Conservation (phyloP, 2,797 vertebrate genomes). For the Telmatherina bonti region DNA sequence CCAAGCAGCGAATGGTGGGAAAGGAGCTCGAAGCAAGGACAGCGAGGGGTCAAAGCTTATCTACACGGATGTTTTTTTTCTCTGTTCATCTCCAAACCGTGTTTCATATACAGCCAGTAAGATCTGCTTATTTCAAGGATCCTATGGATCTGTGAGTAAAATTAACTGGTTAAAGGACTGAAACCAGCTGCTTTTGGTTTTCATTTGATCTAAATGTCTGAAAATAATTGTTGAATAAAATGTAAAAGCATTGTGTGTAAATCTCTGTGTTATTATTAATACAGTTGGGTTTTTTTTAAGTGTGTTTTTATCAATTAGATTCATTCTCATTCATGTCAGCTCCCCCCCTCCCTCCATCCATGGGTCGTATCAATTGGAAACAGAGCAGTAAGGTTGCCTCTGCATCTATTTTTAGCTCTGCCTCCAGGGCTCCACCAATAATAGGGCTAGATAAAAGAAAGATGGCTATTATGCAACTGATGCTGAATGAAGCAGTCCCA, state of each 20-base stretch:
- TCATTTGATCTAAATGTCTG: background rate
- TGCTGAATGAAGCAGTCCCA: slow-evolving; percentile 63
- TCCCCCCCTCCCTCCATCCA: background rate
- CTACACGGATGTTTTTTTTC: background rate
- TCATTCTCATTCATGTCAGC: background rate
- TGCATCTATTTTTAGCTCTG: slow-evolving; percentile 69
- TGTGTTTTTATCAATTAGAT: slow-evolving; percentile 15
- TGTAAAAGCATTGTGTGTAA: background rate
- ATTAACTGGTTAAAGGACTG: background rate
- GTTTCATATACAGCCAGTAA: background rate
- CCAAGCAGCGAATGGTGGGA: background rate
- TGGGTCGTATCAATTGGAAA: slow-evolving; percentile 56
- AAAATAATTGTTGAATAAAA: background rate
- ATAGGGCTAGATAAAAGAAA: slow-evolving; percentile 70
- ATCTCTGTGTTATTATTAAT: background rate
- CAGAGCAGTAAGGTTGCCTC: slow-evolving; percentile 40
- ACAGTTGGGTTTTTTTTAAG: background rate
- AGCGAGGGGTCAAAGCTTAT: slow-evolving; percentile 2
- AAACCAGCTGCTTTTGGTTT: background rate
- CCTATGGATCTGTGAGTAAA: background rate
- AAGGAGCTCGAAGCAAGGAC: background rate
- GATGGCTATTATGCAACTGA: slow-evolving; percentile 71
- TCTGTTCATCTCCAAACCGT: background rate
- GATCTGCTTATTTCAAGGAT: slow-evolving; percentile 27
- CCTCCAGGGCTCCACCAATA: slow-evolving; percentile 60